These are phyloP conservation scores for Polia nebulosa DNA, from an alignment of 2,888 invertebrate species.

Conservation along the genomic window DNA sequence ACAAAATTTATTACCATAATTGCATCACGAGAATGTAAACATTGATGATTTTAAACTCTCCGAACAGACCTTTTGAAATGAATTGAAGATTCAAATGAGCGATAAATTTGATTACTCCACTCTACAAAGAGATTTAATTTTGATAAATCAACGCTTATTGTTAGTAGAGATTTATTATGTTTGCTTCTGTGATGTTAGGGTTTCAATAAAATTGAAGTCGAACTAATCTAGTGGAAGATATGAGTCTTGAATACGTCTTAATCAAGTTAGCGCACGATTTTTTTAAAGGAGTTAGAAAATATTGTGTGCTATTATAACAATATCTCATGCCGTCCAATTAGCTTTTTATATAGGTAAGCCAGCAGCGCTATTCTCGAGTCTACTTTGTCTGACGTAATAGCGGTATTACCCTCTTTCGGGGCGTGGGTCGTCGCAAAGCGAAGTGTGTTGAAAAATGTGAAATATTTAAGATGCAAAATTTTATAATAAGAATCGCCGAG, in stretches of 20 bases:
- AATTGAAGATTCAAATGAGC: constrained; percentile 87
- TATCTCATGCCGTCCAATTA: constrained; percentile 68
- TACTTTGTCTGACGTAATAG: constrained; percentile 81
- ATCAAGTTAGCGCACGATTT: constrained; percentile 46
- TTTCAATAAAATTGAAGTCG: constrained; percentile 68
- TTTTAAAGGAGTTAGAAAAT: constrained; percentile 57
- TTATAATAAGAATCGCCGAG: constrained; percentile 89
- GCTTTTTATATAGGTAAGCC: constrained; percentile 69
- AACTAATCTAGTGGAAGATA: constrained; percentile 51
- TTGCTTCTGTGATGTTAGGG: constrained; percentile 73
- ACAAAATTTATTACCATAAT: constrained; percentile 70
- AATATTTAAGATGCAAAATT: constrained; percentile 88
- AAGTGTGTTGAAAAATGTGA: constrained; percentile 86
- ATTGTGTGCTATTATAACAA: constrained; percentile 66
- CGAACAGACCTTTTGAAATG: constrained; percentile 81
- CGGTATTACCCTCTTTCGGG: constrained; percentile 78
- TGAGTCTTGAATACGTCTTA: constrained; percentile 30
- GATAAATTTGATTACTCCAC: constrained; percentile 89
- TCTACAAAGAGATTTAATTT: constrained; percentile 89
- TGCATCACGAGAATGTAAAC: constrained; percentile 74
- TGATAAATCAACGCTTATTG: constrained; percentile 89
- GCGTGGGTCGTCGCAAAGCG: constrained; percentile 74
- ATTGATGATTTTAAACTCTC: constrained; percentile 73
- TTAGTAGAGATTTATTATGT: constrained; percentile 83
- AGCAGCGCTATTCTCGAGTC: constrained; percentile 70